A percentile compares a stretch with the other conserved stretches of the same genome.
Conservation (phyloP, 1,140 invertebrate genomes). For the Hylaeus volcanicus region DNA sequence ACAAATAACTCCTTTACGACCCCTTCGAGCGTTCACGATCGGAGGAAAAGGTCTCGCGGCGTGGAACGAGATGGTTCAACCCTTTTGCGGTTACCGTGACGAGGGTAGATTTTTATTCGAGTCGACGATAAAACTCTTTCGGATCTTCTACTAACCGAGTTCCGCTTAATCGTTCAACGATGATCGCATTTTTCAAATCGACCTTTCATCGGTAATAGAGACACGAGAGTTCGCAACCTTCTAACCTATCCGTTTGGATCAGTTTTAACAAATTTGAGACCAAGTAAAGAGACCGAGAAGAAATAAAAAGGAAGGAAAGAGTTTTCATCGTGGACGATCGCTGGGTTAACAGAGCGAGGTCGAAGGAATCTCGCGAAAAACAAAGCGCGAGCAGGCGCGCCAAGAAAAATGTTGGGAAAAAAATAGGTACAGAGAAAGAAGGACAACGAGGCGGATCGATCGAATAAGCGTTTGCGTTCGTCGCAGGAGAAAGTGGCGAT, state of each 20-base stretch:
- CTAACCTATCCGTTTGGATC: no score
- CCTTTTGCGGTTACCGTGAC: constrained; percentile 21
- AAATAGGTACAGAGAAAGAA: constrained; percentile 3
- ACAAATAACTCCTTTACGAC: constrained; percentile 47
- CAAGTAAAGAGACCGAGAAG: no score
- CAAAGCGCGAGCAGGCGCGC: background rate
- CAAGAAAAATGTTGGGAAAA: background rate
- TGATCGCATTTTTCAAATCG: no score
- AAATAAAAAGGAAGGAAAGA: no score
- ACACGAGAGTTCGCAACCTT: no score
- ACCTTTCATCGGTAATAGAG: no score
- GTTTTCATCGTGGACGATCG: no score
- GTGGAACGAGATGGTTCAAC: constrained; percentile 28
- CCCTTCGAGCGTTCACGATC: constrained; percentile 41
- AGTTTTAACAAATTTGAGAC: no score
- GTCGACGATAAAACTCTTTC: constrained; percentile 14
- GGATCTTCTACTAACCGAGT: constrained; percentile 1
- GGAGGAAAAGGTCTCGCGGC: constrained; percentile 4
- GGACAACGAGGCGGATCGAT: constrained; percentile 26
- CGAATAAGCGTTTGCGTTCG: constrained; percentile 52
- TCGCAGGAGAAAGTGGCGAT: constrained; percentile 71
- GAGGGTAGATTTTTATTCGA: constrained; percentile 21
- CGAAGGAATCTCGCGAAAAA: background rate
- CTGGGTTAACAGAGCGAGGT: background rate
- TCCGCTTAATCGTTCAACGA: background rate